A percentile compares a stretch with the other conserved stretches of the same genome.
Conservation (phyloP, 2,797 vertebrate species). For the Paratrypauchen microcephalus region DNA sequence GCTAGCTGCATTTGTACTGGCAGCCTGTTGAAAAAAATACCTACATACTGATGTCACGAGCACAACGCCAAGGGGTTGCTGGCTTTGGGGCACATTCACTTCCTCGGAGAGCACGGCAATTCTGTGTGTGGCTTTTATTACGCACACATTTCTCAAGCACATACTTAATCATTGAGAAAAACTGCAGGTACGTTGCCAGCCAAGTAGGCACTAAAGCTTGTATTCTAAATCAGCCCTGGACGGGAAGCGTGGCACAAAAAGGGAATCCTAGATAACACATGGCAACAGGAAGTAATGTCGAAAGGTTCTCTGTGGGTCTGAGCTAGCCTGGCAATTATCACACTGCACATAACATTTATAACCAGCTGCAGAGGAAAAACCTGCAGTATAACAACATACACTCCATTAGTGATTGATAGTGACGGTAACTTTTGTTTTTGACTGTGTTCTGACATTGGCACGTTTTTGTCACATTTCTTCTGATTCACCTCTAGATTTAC, state of each 20-base stretch:
- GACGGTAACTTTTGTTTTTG: background rate
- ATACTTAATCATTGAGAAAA: conserved; percentile 47
- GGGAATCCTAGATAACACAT: conserved; percentile 11
- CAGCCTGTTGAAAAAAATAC: conserved; percentile 71
- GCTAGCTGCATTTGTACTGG: conserved; percentile 55
- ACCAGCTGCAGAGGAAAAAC: background rate
- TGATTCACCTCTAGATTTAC: conserved; percentile 13
- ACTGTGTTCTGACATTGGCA: background rate
- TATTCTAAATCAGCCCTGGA: conserved; percentile 25
- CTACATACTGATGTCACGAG: conserved; percentile 69
- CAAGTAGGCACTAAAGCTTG: conserved; percentile 33
- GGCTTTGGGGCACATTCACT: conserved; percentile 13
- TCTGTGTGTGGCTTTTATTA: conserved; percentile 49
- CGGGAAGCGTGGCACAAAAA: conserved; percentile 10
- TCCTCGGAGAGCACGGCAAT: conserved; percentile 31
- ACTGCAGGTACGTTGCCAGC: background rate
- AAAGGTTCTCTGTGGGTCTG: background rate
- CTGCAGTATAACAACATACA: background rate
- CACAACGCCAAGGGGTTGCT: conserved; percentile 16
- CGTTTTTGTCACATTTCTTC: conserved; percentile 1
- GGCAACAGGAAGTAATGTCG: conserved; percentile 11
- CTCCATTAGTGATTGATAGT: background rate
- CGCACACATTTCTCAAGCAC: conserved; percentile 35
- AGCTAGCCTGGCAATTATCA: background rate
- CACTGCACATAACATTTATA: background rate